These are phyloP conservation scores for Agrochola macilenta DNA, from an alignment of 2,888 invertebrate genomes.

Conservation along the genomic window DNA sequence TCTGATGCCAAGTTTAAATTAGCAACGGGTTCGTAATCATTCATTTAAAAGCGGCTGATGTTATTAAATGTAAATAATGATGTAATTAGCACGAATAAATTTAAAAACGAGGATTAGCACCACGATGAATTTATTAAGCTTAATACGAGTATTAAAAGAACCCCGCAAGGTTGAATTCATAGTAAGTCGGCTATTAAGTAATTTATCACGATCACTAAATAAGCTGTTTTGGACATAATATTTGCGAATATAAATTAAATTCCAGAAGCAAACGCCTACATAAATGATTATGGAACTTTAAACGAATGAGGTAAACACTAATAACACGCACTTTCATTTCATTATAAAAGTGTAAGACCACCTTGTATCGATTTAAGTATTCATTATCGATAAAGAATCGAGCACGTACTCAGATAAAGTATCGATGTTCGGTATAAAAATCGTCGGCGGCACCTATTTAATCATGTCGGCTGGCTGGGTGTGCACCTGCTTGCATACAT, in stretches of 20 bases:
- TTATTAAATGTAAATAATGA: conserved; percentile 53
- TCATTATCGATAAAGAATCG: conserved; percentile 76
- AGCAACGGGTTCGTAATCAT: conserved; percentile 7
- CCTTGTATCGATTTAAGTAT: conserved; percentile 67
- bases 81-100: conserved; percentile 55
- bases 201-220: conserved; percentile 62
- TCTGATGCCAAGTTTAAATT: conserved; percentile 5
- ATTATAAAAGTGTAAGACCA: conserved; percentile 64
- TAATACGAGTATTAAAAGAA: conserved; percentile 51
- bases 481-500: conserved; percentile 89
- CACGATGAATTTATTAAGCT: conserved; percentile 50
- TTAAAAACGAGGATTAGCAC: conserved; percentile 46
- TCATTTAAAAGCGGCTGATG: conserved; percentile 13
- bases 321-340: conserved; percentile 59
- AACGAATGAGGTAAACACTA: conserved; percentile 59
- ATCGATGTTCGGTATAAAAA: conserved; percentile 84
- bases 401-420: conserved; percentile 76
- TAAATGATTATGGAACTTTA: conserved; percentile 61
- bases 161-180: conserved; percentile 47
- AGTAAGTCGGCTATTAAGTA: conserved; percentile 51
- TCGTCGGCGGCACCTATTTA: conserved; percentile 88
- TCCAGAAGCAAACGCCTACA: conserved; percentile 59
- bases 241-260: conserved; percentile 61
- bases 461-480: conserved; percentile 78
- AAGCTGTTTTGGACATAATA: conserved; percentile 54